Evolutionary conservation across 2,888 invertebrate species (phyloP), one percentile per base, ranked within the genome.

Genomic region (Acrocyrtus sp.): DNA sequence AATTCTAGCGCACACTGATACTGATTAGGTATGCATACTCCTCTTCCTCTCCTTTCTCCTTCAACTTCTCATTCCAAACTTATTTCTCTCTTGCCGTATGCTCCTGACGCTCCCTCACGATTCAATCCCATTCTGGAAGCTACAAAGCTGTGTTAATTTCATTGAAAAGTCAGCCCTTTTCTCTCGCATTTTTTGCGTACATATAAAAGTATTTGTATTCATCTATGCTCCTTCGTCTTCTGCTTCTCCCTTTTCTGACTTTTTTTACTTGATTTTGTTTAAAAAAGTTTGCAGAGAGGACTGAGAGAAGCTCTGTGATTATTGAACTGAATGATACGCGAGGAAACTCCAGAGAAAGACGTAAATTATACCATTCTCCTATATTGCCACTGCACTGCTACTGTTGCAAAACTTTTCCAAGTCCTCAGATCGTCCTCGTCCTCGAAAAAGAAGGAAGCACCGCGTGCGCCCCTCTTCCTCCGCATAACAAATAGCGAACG

Each of bases 61-160:
- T n/a, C n/a, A n/a, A n/a, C n/a, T n/a, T n/a, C n/a, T n/a, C n/a
- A n/a, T n/a, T n/a, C n/a, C n/a, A n/a, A n/a, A 21, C 50, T 22
- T 39, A 2, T 39, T 22, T 12, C 43, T 21, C 8, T 54, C 29
- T 26, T 34, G 39, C 15, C 39, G 5, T 39, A 8, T 39, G 51
- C 27, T 22, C 1, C 54, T 17, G n/a, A 48, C 19, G 45, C 47
- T 26, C 24, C 21, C 58, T 17, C 50, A 39, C 66, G 29, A 67
- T 58, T 67, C 67, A 67, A 67, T 67, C 57, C 48, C 27, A 67
- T 58, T 67, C 58, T 43, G 57, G 43, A 45, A 68, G 67, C 60
- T 53, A 58, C 57, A 57, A 62, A 45, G 60, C 60, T 60, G 60
- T 60, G 67, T 60, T 68, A 68, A 68, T 68, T 68, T 60, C 43